phyloP scores from a whole-genome alignment of 37 sponge, comb jelly and placozoan genomes.

The Oscarella lobularis region DNA sequence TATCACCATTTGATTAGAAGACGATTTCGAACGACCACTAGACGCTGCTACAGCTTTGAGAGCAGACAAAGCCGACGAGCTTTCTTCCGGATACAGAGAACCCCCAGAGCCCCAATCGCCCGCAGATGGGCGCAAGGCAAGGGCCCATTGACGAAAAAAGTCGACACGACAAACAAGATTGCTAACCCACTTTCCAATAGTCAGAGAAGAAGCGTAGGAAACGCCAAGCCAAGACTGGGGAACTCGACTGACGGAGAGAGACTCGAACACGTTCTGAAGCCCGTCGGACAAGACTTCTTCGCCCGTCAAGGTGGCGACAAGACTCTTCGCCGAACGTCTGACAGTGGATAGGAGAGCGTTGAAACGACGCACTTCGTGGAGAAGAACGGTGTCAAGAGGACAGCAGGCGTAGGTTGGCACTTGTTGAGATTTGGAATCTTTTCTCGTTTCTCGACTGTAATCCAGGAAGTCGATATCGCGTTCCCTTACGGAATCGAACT shows the following conservation, averaged over 20 bases:
- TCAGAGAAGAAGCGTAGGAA: not conserved
- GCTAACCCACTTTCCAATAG: not conserved
- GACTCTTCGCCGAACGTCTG: not conserved
- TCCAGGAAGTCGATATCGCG: no score
- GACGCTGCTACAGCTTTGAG: not conserved
- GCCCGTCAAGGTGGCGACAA: not conserved
- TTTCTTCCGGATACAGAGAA: not conserved
- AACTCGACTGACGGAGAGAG: not conserved
- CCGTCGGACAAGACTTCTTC: not conserved
- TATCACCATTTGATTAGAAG: not conserved
- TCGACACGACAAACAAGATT: not conserved
- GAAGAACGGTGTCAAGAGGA: no score
- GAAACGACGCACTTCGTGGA: not conserved
- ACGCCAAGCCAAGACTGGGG: not conserved
- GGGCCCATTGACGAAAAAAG: not conserved
- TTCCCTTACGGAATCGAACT: no score
- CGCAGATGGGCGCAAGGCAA: not conserved
- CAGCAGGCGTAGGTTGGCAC: no score
- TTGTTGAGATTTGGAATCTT: no score
- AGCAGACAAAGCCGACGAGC: not conserved
- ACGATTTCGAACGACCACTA: not conserved
- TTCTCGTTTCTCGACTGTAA: no score
- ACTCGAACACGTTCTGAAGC: not conserved
- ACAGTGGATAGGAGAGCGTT: not conserved
- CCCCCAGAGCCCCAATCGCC: not conserved